Evolutionary conservation across 2,888 invertebrate species (phyloP), one percentile per base, ranked within the genome.

Genomic region (Zygogramma bicolorata): DNA sequence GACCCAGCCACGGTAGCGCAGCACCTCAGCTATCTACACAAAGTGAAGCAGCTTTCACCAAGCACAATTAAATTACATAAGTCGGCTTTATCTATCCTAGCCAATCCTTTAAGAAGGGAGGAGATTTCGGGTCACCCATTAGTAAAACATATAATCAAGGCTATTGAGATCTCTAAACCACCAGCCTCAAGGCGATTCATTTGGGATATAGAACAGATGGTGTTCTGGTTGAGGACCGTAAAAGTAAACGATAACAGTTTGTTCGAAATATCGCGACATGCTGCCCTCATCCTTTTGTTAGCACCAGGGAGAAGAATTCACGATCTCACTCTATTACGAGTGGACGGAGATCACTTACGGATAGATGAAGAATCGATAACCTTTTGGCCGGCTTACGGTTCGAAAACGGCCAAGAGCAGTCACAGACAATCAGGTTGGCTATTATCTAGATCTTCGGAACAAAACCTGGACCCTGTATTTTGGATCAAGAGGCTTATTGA

Each of bases 51-150:
- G 22, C 42, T 81, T 31, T 59, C 79, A 1, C 73, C 78, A 10
- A 62, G 34, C 18, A 80, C 81, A 2, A 75, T 81, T 27, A 72
- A 67, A 7, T 58, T 81, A n/a, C 80, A 79, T 46, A 81, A 81
- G 58, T 81, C 81, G 25, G 78, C 79, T 1, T 75, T 80, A 15
- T 42, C 66, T 25, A 66, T n/a, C 10, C 46, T 66, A 58, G 65
- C 68, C 10, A 62, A 70, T 18, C 75, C 75, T 22, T 2, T n/a
- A 18, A 53, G 20, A 7, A 46, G 60, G 8, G 60, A 58, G 8
- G 38, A 18, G 6, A 34, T 70, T 20, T 53, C 70, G 4, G 25
- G 34, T 1, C 53, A 34, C 49, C 70, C 4, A 29, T 29, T 5
- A 29, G 29, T 29, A 29, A 3, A 29, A 29, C 53, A 53, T 49